A percentile compares a stretch with the other conserved stretches of the same genome.
These are phyloP conservation scores for Amazona vittata DNA, from an alignment of 2,113 vertebrate genomes.

Conservation along the genomic window DNA sequence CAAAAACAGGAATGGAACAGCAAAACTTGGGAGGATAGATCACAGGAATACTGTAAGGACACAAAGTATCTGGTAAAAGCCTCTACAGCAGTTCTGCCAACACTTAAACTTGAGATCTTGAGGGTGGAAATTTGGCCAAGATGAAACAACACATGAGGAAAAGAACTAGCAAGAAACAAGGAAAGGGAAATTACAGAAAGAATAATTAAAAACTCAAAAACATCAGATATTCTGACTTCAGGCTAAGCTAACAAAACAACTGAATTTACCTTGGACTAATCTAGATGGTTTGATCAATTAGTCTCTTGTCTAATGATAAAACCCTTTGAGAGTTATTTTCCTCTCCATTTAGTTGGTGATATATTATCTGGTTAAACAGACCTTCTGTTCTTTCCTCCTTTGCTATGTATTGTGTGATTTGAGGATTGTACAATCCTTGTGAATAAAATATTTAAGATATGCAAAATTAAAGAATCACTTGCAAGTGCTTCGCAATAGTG, in stretches of 20 bases:
- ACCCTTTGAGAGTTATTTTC: not conserved
- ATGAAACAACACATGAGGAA: not conserved
- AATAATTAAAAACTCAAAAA: fast-evolving
- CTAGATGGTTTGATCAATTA: not conserved
- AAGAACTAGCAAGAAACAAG: not conserved
- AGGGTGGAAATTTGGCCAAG: not conserved
- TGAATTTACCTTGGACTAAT: not conserved
- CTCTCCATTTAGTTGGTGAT: not conserved
- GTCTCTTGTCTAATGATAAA: not conserved
- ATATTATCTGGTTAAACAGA: not conserved
- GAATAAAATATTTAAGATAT: not conserved
- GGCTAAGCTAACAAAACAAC: not conserved
- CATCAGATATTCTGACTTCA: not conserved
- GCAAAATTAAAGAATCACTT: not conserved
- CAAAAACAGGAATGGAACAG: not conserved
- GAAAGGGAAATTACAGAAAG: not conserved
- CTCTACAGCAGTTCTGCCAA: too few species aligned
- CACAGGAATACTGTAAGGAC: fast-evolving
- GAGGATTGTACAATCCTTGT: too few species aligned
- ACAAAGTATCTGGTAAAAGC: not conserved
- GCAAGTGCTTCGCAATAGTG: not conserved
- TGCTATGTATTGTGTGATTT: fast-evolving
- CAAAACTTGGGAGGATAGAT: not conserved
- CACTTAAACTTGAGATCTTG: not conserved
- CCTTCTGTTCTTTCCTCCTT: not conserved